Evolutionary conservation across 2,797 vertebrate species (phyloP), one percentile per base, ranked within the genome.

Genomic region (Typhlichthys subterraneus): DNA sequence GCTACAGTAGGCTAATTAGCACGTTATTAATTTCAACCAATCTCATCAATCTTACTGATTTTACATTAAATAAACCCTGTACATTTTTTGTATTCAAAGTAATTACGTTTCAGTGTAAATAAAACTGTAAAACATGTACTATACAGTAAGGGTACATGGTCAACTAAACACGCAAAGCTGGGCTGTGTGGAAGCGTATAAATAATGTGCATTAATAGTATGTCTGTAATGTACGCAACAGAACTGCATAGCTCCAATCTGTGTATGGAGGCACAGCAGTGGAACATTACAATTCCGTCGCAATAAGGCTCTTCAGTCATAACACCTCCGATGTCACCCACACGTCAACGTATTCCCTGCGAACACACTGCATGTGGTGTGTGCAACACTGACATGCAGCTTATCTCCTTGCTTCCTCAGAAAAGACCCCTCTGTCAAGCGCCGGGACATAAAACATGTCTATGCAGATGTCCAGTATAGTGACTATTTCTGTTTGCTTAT

Each of bases 281-380:
- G 45, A n/a, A 46, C 47, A 60, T 80, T 68, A 45, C n/a, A 66
- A 49, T 69, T 73, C 65, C 70, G 64, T 72, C 48, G 58, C 57
- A 45, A 46, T 59, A 57, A 77, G 62, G 69, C 72, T 67, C 61
- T 75, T 74, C 15, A 72, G 42, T 79, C 80, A 76, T 79, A 76
- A 77, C 87, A 73, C 81, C 69, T 85, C 81, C 77, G 54, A 75
- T 53, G 55, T 85, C 80, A 79, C 76, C 84, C 77, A 83, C 68
- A 77, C 74, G 57, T 78, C 83, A 76, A 75, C 78, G 51, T 67
- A 64, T 59, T 77, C 65, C 12, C 61, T 80, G 72, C 81, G 66
- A 73, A 64, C 13, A 46, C 15, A 47, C 82, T 29, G 23, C 87
- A 87, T 88, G 85, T 88, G 87, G 77, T 75, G 65, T 63, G 70